A percentile compares a stretch with the other conserved stretches of the same genome.
Evolutionary conservation across 1,140 invertebrate species (phyloP).

Genomic region (Acarapis woodi): DNA sequence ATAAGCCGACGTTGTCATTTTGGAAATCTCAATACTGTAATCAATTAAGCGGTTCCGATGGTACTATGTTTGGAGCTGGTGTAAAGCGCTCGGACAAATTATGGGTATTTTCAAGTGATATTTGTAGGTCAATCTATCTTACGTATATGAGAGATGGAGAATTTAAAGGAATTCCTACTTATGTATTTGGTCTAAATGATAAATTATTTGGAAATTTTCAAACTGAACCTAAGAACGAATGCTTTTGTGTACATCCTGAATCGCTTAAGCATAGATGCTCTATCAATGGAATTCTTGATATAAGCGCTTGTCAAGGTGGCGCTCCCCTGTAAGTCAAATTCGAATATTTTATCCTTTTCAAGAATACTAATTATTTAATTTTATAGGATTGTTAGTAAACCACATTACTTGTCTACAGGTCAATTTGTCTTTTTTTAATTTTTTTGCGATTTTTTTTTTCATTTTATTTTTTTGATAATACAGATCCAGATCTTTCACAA

Average conservation of each 20-base stretch:
- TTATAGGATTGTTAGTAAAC: no score
- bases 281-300: not conserved
- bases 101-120: constrained; percentile 1
- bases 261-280: not conserved
- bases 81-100: constrained; percentile 13
- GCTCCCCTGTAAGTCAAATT: not conserved
- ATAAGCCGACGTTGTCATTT: not conserved
- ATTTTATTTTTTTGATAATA: constrained; percentile 12
- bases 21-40: constrained; percentile 11
- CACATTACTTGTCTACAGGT: no score
- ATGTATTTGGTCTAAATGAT: not conserved
- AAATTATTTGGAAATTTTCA: not conserved
- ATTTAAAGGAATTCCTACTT: constrained; percentile 4
- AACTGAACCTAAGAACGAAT: constrained; percentile 12
- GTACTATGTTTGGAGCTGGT: constrained; percentile 14
- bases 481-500: not conserved
- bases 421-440: no score
- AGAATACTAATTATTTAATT: no score
- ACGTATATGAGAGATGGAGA: not conserved
- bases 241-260: not conserved
- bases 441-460: no score
- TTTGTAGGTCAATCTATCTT: not conserved
- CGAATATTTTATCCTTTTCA: no score
- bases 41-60: constrained; percentile 16
- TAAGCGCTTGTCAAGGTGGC: not conserved